phyloP scores from a whole-genome alignment of 2,888 invertebrate genomes.

The Drosophila atroscutellata region DNA sequence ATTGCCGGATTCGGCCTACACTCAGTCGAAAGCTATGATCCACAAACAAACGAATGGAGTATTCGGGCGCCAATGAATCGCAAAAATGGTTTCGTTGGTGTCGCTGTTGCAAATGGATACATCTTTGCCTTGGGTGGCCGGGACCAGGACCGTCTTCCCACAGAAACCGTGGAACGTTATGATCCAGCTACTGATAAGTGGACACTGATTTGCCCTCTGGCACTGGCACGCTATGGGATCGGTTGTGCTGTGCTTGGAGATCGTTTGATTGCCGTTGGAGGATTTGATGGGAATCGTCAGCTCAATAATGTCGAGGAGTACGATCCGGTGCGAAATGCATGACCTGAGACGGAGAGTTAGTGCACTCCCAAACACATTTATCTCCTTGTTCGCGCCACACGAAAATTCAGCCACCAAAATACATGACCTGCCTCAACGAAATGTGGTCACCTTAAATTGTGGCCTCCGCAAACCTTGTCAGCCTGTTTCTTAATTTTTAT shows the following conservation, averaged over 20 bases:
- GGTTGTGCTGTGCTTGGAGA: slow-evolving; percentile 93
- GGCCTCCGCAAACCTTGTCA: too few relatives aligned
- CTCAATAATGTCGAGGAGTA: slow-evolving; percentile 95
- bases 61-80: slow-evolving; percentile 93
- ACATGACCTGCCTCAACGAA: too few relatives aligned
- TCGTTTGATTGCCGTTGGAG: slow-evolving; percentile 92
- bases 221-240: slow-evolving; percentile 93
- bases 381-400: too few relatives aligned
- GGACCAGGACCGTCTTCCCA: slow-evolving; percentile 84
- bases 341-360: too few relatives aligned
- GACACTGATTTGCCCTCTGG: slow-evolving; percentile 93
- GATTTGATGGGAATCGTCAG: slow-evolving; percentile 91
- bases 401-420: too few relatives aligned
- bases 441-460: too few relatives aligned
- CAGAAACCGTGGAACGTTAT: slow-evolving; percentile 90
- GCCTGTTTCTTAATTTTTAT: too few relatives aligned
- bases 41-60: slow-evolving; percentile 91
- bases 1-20: slow-evolving; percentile 89
- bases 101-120: slow-evolving; percentile 93
- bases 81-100: slow-evolving; percentile 93
- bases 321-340: slow-evolving; percentile 90
- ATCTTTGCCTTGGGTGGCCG: slow-evolving; percentile 97
- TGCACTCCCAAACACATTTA: too few relatives aligned
- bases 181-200: slow-evolving; percentile 92
- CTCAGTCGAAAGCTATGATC: slow-evolving; percentile 94